Conservation (phyloP, 2,797 vertebrate genomes). For the Cephalopachus bancanus region DNA sequence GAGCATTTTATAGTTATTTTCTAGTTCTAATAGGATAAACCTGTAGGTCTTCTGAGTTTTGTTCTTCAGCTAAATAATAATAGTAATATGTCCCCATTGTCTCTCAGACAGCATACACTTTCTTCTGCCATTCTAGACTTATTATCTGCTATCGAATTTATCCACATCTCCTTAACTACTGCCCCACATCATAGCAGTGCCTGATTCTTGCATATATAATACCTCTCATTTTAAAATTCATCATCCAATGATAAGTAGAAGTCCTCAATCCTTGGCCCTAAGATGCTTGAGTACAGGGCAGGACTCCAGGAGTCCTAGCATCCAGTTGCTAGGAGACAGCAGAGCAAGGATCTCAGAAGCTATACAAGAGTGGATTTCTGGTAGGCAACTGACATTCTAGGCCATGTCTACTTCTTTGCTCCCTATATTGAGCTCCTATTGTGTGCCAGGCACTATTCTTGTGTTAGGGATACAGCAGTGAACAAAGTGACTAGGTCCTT, state of each 20-base stretch:
- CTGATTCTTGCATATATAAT: background rate
- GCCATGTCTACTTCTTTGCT: background rate
- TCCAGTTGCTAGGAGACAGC: background rate
- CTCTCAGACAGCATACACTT: background rate
- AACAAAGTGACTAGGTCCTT: no score
- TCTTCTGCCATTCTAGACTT: background rate
- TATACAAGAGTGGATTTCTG: background rate
- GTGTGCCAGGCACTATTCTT: no score
- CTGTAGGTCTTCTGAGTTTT: slow-evolving; percentile 16
- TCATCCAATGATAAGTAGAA: background rate
- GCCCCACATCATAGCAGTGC: background rate
- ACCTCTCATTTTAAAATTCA: background rate
- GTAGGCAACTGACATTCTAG: background rate
- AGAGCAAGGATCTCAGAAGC: background rate
- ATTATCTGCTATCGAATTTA: background rate
- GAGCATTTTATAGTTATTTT: background rate
- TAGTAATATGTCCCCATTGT: background rate
- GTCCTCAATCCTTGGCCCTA: background rate
- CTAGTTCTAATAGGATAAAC: slow-evolving; percentile 22
- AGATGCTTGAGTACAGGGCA: background rate
- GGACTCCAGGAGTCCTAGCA: background rate
- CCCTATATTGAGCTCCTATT: no score
- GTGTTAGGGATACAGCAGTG: background rate
- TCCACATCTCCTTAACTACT: background rate
- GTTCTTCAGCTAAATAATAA: slow-evolving; percentile 50